Evolutionary conservation across 2,797 vertebrate species (phyloP).

Genomic region (Dicrostonyx torquatus): DNA sequence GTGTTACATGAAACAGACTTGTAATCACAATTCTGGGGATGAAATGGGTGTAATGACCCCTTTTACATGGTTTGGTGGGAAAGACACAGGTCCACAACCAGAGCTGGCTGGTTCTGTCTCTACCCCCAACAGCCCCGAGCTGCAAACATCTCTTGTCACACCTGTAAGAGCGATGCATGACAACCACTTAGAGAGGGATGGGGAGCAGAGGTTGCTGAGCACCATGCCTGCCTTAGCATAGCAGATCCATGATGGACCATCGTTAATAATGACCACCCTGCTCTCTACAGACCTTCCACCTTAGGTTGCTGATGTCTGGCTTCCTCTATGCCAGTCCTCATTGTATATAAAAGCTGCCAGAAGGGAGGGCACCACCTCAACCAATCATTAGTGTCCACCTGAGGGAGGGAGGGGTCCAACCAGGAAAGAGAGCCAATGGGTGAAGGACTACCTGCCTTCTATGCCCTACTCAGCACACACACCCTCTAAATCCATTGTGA

Average conservation of each 20-base stretch:
- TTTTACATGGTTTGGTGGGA: not conserved
- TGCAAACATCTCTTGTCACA: not conserved
- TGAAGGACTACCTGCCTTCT: rapidly evolving
- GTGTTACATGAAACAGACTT: not conserved
- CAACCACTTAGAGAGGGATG: not conserved
- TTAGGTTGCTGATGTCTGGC: not conserved
- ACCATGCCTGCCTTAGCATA: not conserved
- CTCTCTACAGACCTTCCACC: not conserved
- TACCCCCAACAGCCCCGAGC: not conserved
- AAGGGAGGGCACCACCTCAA: not conserved
- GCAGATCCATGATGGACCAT: too few relatives aligned
- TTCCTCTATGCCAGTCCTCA: not conserved
- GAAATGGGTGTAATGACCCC: rapidly evolving
- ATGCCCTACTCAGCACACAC: not conserved
- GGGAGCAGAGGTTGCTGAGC: not conserved
- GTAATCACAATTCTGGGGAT: not conserved
- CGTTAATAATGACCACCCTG: not conserved
- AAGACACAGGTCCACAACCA: not conserved
- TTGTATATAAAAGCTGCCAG: not conserved
- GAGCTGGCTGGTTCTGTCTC: not conserved
- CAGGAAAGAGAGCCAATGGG: not conserved
- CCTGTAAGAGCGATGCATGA: not conserved
- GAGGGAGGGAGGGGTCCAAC: not conserved
- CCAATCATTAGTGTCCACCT: not conserved
- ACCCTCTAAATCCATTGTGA: not conserved